Evolutionary conservation across 1,140 invertebrate genomes (phyloP).

Genomic region (Phymastichus coffea): DNA sequence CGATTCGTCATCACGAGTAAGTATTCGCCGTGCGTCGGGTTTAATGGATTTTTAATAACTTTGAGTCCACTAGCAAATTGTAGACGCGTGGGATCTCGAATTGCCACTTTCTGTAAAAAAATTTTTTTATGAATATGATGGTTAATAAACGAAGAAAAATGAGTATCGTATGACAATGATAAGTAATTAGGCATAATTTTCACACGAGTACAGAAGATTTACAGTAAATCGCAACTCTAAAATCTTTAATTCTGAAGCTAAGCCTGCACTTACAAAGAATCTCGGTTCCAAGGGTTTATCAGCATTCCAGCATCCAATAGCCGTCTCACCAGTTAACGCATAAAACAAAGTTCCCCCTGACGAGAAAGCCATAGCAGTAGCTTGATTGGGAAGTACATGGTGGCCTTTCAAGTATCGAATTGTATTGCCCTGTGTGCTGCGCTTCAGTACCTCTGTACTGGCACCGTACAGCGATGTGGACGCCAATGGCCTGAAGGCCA

Average conservation of each 20-base stretch:
- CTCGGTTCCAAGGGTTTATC: constrained; percentile 9
- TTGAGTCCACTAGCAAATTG: constrained; percentile 71
- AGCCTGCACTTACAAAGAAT: constrained; percentile 28
- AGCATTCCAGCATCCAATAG: constrained; percentile 49
- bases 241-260: background rate
- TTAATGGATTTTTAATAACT: constrained; percentile 44
- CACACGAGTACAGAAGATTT: too few relatives aligned
- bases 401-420: constrained; percentile 39
- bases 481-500: constrained; percentile 48
- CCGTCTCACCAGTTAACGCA: constrained; percentile 37
- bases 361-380: constrained; percentile 41
- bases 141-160: too few relatives aligned
- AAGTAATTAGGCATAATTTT: too few relatives aligned
- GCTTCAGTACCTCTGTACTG: constrained; percentile 30
- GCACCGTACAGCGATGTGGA: constrained; percentile 41
- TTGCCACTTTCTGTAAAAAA: constrained; percentile 48
- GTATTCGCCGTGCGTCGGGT: constrained; percentile 60
- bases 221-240: background rate
- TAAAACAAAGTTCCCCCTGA: constrained; percentile 44
- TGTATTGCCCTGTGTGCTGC: constrained; percentile 19
- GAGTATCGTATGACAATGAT: too few relatives aligned
- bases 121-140: constrained; percentile 7
- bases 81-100: constrained; percentile 53
- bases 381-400: constrained; percentile 44
- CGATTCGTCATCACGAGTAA: constrained; percentile 65